Evolutionary conservation across 2,113 vertebrate genomes (phyloP), one percentile per base, ranked within the genome.

Genomic region (Psittacara wagleri): DNA sequence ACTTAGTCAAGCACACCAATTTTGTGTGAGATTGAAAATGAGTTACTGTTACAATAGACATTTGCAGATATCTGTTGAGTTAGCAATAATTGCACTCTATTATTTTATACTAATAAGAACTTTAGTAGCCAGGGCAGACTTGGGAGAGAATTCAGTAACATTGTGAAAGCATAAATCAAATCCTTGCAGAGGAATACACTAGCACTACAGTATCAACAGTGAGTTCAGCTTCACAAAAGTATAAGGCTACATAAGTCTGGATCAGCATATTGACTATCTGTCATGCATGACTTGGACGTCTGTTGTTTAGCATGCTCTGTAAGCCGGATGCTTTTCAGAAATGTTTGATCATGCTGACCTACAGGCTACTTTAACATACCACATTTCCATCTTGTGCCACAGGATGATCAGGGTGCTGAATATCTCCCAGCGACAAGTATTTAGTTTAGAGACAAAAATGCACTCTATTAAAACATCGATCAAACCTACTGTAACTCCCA

Each of bases 221-320:
- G 3, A 74, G 31, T 54, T 69, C 44, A n/a, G 41, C 20, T 77
- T 59, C 67, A 79, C 19, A 54, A 24, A 11, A 8, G 3, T 12
- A 41, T 14, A 16, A 4, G 1, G 16, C 44, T 29, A 39, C 4
- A 0, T 13, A 35, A 66, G 35, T n/a, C 57, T 22, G 29, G 28
- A 49, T 31, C 41, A 46, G 17, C 35, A 7, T 23, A 6, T 7
- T 52, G 43, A 15, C 13, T 70, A 11, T 13, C 23, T 59, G 4
- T 44, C 11, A 3, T 17, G 25, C 11, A 10, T 5, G 2, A n/a
- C 62, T 20, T 52, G 44, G 23, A 16, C 4, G 62, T 68, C 12
- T 37, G 37, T 28, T 90, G 17, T 37, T 88, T 15, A 28, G 16
- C 15, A 6, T 1, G 1, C 23, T 48, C 41, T 39, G 0, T 4